Percentiles rank a stretch among this genome's conserved stretches.
phyloP scores from a whole-genome alignment of 2,797 vertebrate species.

The Coranthus polyacanthus region DNA sequence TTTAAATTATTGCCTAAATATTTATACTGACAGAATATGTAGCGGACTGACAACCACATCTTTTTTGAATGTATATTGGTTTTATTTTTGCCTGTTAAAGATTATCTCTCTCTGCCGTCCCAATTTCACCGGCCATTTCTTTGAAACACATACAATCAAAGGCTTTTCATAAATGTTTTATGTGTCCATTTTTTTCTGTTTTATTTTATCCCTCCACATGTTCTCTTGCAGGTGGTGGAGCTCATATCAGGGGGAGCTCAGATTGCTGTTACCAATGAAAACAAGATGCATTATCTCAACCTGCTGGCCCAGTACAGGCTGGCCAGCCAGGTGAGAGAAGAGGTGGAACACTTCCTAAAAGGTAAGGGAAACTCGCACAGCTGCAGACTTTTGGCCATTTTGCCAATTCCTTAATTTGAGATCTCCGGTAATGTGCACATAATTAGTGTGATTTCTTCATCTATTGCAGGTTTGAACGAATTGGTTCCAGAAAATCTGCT shows the following conservation, averaged over 20 bases:
- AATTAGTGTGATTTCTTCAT: slow-evolving; percentile 56
- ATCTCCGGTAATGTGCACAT: slow-evolving; percentile 22
- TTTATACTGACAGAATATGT: slow-evolving; percentile 7
- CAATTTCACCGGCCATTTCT: background rate
- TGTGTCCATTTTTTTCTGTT: background rate
- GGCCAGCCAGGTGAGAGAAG: slow-evolving; percentile 96
- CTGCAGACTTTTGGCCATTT: slow-evolving; percentile 6
- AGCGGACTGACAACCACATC: background rate
- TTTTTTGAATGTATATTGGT: background rate
- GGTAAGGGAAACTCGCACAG: slow-evolving; percentile 80
- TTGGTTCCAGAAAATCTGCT: slow-evolving; percentile 98
- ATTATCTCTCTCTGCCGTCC: background rate
- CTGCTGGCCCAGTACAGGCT: slow-evolving; percentile 95
- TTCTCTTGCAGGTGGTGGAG: slow-evolving; percentile 90
- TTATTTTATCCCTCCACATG: background rate
- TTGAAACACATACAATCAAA: background rate
- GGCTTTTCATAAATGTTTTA: background rate
- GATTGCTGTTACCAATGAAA: slow-evolving; percentile 94
- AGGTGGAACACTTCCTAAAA: slow-evolving; percentile 99
- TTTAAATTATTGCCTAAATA: background rate
- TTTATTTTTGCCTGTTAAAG: background rate
- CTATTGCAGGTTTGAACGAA: slow-evolving; percentile 93
- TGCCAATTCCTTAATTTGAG: slow-evolving; percentile 28
- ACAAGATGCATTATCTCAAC: slow-evolving; percentile 98
- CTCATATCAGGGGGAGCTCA: slow-evolving; percentile 94